Percentiles rank a stretch among this genome's conserved stretches.
These are phyloP conservation scores for Alca torda DNA, from an alignment of 2,797 vertebrate species.

Conservation along the genomic window DNA sequence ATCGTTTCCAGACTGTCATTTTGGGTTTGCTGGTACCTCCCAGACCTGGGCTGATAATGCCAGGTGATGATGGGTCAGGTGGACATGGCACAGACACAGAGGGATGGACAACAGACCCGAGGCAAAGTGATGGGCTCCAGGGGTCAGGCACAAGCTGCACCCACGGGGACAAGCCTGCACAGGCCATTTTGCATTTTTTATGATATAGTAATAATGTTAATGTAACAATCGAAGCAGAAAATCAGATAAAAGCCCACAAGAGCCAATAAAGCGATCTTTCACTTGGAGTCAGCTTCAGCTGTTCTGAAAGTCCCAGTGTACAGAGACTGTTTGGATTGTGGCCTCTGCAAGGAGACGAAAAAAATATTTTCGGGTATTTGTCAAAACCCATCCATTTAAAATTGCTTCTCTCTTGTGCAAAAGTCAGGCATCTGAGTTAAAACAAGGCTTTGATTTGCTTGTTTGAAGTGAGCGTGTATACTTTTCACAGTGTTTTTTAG, in stretches of 20 bases:
- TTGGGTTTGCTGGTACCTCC: not conserved
- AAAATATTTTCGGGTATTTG: not conserved
- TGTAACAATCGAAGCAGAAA: not conserved
- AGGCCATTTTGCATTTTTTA: not conserved
- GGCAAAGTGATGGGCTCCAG: not conserved
- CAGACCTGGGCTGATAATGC: not conserved
- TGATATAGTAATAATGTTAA: not conserved
- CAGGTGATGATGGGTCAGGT: not conserved
- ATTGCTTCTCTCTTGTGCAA: not conserved
- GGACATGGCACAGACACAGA: not conserved
- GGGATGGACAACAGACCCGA: not conserved
- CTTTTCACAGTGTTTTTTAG: not conserved
- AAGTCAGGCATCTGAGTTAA: not conserved
- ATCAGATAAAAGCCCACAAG: not conserved
- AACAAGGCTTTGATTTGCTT: not conserved
- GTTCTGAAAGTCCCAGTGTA: not conserved
- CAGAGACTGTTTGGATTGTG: not conserved
- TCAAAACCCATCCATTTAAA: not conserved
- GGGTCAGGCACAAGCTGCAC: not conserved
- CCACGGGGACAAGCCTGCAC: fast-evolving
- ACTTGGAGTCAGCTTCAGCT: not conserved
- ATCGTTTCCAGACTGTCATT: not conserved
- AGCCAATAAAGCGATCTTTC: not conserved
- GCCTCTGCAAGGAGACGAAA: not conserved
- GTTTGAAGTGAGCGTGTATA: fast-evolving